Evolutionary conservation across 2,113 vertebrate genomes (phyloP).

Genomic region (Tychaedon coryphoeus): DNA sequence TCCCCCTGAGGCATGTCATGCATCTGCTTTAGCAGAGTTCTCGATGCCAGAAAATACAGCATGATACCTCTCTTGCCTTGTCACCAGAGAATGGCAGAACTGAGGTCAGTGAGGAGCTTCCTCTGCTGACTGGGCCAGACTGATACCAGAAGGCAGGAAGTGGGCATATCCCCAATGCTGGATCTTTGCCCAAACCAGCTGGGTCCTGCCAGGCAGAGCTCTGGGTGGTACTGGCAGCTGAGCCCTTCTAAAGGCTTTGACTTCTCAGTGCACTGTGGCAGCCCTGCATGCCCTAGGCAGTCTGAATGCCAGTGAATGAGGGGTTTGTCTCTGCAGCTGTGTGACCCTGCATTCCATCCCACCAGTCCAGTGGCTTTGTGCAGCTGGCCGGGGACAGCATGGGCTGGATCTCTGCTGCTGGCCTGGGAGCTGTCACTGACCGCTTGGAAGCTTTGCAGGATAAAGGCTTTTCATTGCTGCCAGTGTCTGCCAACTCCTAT

Average conservation of each 20-base stretch:
- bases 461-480: conserved; percentile 35
- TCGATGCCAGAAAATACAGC: rapidly evolving
- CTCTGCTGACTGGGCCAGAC: not conserved
- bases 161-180: rapidly evolving
- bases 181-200: not conserved
- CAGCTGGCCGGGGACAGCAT: not conserved
- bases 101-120: not conserved
- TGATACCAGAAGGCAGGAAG: not conserved
- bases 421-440: not conserved
- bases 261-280: not conserved
- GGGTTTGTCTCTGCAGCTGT: not conserved
- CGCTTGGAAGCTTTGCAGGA: conserved; percentile 14
- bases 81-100: not conserved
- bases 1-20: not conserved
- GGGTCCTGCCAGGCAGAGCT: not conserved
- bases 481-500: conserved; percentile 54
- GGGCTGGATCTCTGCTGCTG: not conserved
- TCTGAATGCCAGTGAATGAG: not conserved
- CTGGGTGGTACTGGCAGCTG: not conserved
- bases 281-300: not conserved
- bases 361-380: not conserved
- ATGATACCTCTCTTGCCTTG: rapidly evolving
- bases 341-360: not conserved
- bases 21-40: not conserved
- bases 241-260: not conserved